Base-by-base conservation (phyloP, 1,140 invertebrate genomes). In the Cheumatopsyche charites region DNA sequence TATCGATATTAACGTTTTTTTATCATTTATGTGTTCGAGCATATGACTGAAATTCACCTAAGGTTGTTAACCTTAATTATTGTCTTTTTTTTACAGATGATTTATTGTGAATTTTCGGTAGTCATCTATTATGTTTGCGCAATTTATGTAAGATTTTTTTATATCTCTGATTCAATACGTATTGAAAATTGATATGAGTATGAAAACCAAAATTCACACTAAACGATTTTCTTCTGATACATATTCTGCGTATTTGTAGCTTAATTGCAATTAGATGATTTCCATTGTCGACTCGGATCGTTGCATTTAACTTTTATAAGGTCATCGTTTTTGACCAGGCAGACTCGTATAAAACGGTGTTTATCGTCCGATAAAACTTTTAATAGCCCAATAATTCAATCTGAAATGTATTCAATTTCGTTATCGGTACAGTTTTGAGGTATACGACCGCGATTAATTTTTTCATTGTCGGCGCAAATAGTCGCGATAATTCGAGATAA, bases 331-430 rank as follows among this genome's bases (percentile, higher is more conserved):
- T 36, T 9, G 29, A 36, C 29, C 29, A 36, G n/a, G n/a, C n/a
- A n/a, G 29, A 36, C 29, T 36, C 29, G 29, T 36, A 36, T 36
- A 19, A 17, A 17, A 21, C 49, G 23, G 55, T 19, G 21, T 58
- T 58, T 58, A 58, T 58, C 25, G 55, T 58, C 23, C 55, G 21
- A 58, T 58, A 58, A 58, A 58, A 25, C 21, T 23, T 58, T 58
- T 58, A 25, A 58, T 58, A 19, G 55, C 21, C 5, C 11, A 12
- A 58, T 58, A 58, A 25, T 58, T 58, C 55, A 23, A 23, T 58
- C 9, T n/a, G 55, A 25, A 58, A 7, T 58, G 21, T 58, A 58
- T 58, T 25, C 55, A 58, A 25, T 52, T 25, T 58, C 23, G 2
- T 58, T 58, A 58, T 58, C 55, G 21, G 21, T 13, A 23, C 23